A percentile compares a stretch with the other conserved stretches of the same genome.
Conservation (phyloP, 2,113 vertebrate species). For the Microcebus jonahi region DNA sequence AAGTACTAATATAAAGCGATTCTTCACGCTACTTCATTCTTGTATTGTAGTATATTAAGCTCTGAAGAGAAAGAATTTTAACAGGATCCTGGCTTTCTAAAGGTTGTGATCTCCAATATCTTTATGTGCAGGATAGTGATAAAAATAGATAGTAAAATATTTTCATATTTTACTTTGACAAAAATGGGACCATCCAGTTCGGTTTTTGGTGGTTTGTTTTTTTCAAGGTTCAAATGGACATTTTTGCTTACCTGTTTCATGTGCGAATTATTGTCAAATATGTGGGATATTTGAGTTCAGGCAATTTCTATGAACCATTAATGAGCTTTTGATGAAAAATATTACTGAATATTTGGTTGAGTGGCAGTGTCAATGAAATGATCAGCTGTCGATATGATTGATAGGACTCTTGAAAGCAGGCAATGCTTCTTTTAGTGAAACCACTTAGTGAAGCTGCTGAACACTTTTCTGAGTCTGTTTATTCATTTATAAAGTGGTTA, state of each 20-base stretch:
- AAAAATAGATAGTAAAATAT: background rate
- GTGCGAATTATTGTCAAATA: background rate
- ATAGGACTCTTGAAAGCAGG: background rate
- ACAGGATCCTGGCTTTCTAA: background rate
- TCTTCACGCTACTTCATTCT: background rate
- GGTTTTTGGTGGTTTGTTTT: background rate
- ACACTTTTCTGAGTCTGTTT: background rate
- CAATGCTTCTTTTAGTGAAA: background rate
- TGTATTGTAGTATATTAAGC: background rate
- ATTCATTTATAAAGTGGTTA: background rate
- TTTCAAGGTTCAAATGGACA: background rate
- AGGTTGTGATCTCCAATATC: background rate
- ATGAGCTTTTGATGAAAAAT: background rate
- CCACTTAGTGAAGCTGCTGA: background rate
- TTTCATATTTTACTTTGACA: background rate
- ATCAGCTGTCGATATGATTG: background rate
- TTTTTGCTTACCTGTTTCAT: background rate
- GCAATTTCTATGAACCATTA: background rate
- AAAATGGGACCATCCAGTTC: background rate
- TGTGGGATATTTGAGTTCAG: background rate
- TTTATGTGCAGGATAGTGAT: background rate
- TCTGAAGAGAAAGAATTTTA: background rate
- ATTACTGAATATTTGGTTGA: background rate
- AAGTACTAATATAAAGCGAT: background rate
- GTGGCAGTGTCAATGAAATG: background rate